Conservation (phyloP, 2,888 invertebrate genomes). For the Palloptera scutellata region DNA sequence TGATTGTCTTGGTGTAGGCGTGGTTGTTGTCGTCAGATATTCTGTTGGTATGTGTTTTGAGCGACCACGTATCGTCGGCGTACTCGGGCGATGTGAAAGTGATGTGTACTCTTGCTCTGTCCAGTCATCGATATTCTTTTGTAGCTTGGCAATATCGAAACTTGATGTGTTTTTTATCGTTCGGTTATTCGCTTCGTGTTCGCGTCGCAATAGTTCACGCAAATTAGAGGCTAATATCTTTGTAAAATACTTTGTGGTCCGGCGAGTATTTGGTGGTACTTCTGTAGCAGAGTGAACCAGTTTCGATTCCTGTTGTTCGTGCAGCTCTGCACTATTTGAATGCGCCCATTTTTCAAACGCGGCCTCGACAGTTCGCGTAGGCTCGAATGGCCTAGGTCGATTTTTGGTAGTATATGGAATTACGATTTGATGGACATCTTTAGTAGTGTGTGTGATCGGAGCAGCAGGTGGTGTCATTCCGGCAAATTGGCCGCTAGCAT, state of each 20-base stretch:
- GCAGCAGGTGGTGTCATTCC: slow-evolving; percentile 55
- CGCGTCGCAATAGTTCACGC: slow-evolving; percentile 65
- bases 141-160: slow-evolving; percentile 77
- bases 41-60: slow-evolving; percentile 82
- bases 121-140: slow-evolving; percentile 87
- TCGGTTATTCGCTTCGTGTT: slow-evolving; percentile 55
- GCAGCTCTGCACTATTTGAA: slow-evolving; percentile 63
- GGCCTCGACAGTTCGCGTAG: slow-evolving; percentile 48
- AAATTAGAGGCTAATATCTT: slow-evolving; percentile 66
- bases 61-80: slow-evolving; percentile 68
- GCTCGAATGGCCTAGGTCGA: slow-evolving; percentile 67
- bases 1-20: slow-evolving; percentile 59
- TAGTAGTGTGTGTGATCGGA: slow-evolving; percentile 51
- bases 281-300: slow-evolving; percentile 59
- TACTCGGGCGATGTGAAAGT: slow-evolving; percentile 66
- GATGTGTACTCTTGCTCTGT: slow-evolving; percentile 78
- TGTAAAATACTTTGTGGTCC: slow-evolving; percentile 58
- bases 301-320: slow-evolving; percentile 67
- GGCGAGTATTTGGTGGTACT: slow-evolving; percentile 52
- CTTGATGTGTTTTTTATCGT: slow-evolving; percentile 42
- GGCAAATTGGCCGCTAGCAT: slow-evolving; percentile 60
- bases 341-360: slow-evolving; percentile 54
- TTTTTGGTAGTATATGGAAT: slow-evolving; percentile 79
- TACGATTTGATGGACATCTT: slow-evolving; percentile 76
- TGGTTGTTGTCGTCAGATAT: slow-evolving; percentile 74